phyloP scores from a whole-genome alignment of 2,797 vertebrate species.

The Hydrolagus colliei region DNA sequence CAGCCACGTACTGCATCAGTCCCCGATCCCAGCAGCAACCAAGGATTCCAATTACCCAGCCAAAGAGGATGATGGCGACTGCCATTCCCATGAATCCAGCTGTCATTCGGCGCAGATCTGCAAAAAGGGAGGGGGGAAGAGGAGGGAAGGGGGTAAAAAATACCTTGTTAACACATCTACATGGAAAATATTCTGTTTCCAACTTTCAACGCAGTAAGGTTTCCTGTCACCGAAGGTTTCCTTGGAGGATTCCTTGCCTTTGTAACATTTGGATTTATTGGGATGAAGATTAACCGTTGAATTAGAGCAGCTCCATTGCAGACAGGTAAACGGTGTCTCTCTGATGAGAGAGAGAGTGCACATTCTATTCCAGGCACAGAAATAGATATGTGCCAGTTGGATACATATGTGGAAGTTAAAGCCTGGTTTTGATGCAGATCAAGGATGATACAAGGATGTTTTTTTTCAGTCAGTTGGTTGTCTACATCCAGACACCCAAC shows the following conservation, averaged over 20 bases:
- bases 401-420: too few relatives aligned
- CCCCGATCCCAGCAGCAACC: conserved; percentile 97
- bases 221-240: not conserved
- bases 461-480: too few relatives aligned
- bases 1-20: conserved; percentile 97
- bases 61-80: conserved; percentile 94
- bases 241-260: not conserved
- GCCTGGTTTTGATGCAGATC: too few relatives aligned
- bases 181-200: not conserved
- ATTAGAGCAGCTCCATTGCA: too few relatives aligned
- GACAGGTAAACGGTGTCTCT: too few relatives aligned
- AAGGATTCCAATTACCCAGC: conserved; percentile 89
- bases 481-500: too few relatives aligned
- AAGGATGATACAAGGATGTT: too few relatives aligned
- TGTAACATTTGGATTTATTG: too few relatives aligned
- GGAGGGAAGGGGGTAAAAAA: not conserved
- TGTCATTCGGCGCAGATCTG: conserved; percentile 93
- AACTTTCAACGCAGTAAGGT: not conserved
- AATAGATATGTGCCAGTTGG: too few relatives aligned
- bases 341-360: too few relatives aligned
- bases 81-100: conserved; percentile 99
- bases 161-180: not conserved
- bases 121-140: conserved; percentile 39
- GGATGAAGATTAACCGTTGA: too few relatives aligned
- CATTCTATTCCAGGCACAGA: too few relatives aligned